Base-by-base conservation (phyloP, 2,888 invertebrate species). In the Apotomis betuletana region DNA sequence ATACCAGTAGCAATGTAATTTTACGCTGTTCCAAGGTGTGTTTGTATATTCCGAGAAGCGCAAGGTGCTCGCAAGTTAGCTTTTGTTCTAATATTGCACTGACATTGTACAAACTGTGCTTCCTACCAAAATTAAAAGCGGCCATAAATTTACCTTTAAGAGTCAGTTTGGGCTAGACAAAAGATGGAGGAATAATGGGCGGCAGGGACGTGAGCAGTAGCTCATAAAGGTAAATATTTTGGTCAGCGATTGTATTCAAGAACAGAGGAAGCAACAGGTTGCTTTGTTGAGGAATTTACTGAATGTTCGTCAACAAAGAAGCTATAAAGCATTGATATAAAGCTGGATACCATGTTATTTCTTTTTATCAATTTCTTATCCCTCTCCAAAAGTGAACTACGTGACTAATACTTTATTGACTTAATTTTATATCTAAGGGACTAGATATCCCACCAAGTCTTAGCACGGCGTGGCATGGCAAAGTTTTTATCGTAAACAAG, bases 221-320 rank as follows among this genome's bases (percentile, higher is more conserved):
- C 63, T 76, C 74, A 75, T 81, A 78, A 81, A 82, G 79, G 88
- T 90, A 87, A 90, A 90, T 90, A 89, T 90, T 90, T 90, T 90
- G 90, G 90, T 87, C 77, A 73, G 64, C 75, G 70, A 81, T 88
- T 88, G 86, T 87, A 64, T 65, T 36, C 2, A 27, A 55, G 44
- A 59, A 75, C 70, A 75, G 70, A 77, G 70, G 61, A 46, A 46
- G 44, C 81, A 67, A 76, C 76, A 75, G 81, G 81, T 75, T 69
- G 76, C 73, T 75, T 74, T 75, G 59, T 67, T 61, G 27, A 58
- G 15, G 4, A 55, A 49, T 70, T 74, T 52, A 70, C 36, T 49
- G 57, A 65, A 67, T 44, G 62, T 55, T 59, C 70, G 65, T 67
- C 49, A 71, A 72, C 15, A 61, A n/a, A 27, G 61, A 62, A 51